These are phyloP conservation scores for Clupea harengus DNA, from an alignment of 2,113 vertebrate genomes.

Conservation along the genomic window DNA sequence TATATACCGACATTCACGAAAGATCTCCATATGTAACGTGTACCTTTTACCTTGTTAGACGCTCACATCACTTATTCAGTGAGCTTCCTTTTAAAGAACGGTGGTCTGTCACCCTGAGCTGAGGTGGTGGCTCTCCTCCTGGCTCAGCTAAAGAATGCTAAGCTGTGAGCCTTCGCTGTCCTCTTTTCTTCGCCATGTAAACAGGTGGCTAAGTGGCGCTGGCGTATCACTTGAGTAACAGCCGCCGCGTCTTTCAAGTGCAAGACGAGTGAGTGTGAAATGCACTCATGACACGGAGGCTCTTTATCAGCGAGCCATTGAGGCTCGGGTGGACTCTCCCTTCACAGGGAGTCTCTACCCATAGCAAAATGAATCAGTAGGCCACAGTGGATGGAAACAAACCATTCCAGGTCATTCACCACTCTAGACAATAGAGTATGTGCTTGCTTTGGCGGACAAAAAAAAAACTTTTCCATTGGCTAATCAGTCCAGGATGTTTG, in stretches of 20 bases:
- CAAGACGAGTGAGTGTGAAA: slow-evolving; percentile 21
- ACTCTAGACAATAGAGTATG: background rate
- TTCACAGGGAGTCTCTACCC: slow-evolving; percentile 29
- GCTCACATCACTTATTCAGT: background rate
- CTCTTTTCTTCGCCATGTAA: slow-evolving; percentile 13
- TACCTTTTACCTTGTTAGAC: background rate
- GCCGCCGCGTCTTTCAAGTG: slow-evolving; percentile 30
- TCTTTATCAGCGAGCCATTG: slow-evolving; percentile 16
- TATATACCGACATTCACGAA: background rate
- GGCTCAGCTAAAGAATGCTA: background rate
- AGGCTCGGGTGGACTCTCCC: slow-evolving; percentile 27
- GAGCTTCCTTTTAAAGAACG: background rate
- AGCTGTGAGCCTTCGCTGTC: background rate
- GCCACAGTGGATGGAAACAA: slow-evolving; percentile 4
- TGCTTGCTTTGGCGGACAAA: background rate
- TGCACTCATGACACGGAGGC: background rate
- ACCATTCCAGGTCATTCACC: background rate
- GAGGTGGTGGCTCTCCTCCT: background rate
- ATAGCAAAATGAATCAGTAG: slow-evolving; percentile 18
- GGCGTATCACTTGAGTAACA: background rate
- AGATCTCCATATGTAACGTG: background rate
- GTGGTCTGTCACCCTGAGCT: background rate
- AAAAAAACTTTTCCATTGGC: background rate
- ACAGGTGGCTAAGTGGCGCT: background rate
- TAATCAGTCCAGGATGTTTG: background rate